Evolutionary conservation across 2,113 vertebrate species (phyloP).

Genomic region (Castor canadensis): DNA sequence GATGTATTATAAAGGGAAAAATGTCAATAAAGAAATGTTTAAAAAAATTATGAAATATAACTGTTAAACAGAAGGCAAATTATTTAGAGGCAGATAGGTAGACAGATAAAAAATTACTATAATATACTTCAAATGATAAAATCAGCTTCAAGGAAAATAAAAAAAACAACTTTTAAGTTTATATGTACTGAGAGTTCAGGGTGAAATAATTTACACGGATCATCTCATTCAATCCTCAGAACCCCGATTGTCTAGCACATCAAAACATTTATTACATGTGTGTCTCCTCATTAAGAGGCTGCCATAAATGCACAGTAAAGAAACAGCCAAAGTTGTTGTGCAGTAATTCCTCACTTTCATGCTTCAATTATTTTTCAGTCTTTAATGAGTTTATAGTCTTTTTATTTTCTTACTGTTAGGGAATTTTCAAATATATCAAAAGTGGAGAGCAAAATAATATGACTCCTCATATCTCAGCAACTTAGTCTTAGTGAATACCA

Average conservation of each 20-base stretch:
- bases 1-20: not conserved
- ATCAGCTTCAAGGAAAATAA: slow-evolving; percentile 10
- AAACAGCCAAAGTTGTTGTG: not conserved
- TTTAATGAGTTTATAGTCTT: slow-evolving; percentile 26
- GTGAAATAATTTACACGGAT: slow-evolving; percentile 22
- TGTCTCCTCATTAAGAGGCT: not conserved
- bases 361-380: slow-evolving; percentile 29
- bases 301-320: not conserved
- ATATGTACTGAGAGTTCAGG: not conserved
- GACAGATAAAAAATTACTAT: not conserved
- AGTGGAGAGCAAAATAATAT: not conserved
- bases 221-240: slow-evolving; percentile 25
- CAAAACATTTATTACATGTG: slow-evolving; percentile 27
- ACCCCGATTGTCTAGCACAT: not conserved
- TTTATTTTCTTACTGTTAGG: slow-evolving; percentile 24
- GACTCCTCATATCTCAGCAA: not conserved
- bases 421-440: slow-evolving; percentile 1
- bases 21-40: not conserved
- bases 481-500: not conserved
- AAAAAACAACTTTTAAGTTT: not conserved
- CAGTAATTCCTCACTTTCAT: slow-evolving; percentile 22
- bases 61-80: not conserved
- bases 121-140: slow-evolving; percentile 16
- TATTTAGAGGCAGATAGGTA: not conserved
- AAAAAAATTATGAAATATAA: slow-evolving; percentile 8